Conservation (phyloP, 2,113 vertebrate genomes). For the Oplegnathus fasciatus region DNA sequence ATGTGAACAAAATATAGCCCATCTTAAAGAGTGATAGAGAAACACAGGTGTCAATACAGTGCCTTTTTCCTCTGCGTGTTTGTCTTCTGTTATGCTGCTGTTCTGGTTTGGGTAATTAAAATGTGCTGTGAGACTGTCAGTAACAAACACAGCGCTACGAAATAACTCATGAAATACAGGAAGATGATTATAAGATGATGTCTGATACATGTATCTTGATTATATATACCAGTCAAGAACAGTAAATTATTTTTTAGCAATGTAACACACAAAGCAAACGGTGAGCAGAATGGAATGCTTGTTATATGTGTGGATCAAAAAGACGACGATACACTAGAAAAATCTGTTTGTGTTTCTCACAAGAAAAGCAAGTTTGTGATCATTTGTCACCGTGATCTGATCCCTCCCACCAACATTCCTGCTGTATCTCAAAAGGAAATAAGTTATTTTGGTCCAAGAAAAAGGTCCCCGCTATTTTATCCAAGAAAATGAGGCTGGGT, state of each 20-base stretch:
- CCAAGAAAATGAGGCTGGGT: constrained; percentile 67
- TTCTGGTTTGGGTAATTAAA: constrained; percentile 64
- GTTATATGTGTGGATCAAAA: constrained; percentile 69
- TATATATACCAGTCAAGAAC: constrained; percentile 62
- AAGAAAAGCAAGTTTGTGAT: constrained; percentile 74
- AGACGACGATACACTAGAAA: constrained; percentile 55
- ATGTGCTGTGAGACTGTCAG: constrained; percentile 46
- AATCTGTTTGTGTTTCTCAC: constrained; percentile 63
- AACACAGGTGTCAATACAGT: constrained; percentile 29
- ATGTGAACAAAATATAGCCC: constrained; percentile 45
- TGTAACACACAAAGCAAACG: constrained; percentile 58
- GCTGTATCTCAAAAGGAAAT: constrained; percentile 71
- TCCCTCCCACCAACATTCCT: constrained; percentile 66
- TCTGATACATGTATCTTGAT: constrained; percentile 70
- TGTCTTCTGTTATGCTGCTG: constrained; percentile 25
- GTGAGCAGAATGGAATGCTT: constrained; percentile 66
- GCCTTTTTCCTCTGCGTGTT: constrained; percentile 38
- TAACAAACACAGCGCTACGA: constrained; percentile 55
- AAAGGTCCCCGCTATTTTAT: constrained; percentile 62
- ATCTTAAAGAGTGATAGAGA: constrained; percentile 35
- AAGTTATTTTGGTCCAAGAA: constrained; percentile 78
- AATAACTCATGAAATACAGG: constrained; percentile 65
- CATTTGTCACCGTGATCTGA: constrained; percentile 67
- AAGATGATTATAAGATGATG: constrained; percentile 69
- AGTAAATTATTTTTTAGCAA: constrained; percentile 53